These are phyloP conservation scores for Callocephalon fimbriatum DNA, from an alignment of 2,113 vertebrate genomes.

Conservation along the genomic window DNA sequence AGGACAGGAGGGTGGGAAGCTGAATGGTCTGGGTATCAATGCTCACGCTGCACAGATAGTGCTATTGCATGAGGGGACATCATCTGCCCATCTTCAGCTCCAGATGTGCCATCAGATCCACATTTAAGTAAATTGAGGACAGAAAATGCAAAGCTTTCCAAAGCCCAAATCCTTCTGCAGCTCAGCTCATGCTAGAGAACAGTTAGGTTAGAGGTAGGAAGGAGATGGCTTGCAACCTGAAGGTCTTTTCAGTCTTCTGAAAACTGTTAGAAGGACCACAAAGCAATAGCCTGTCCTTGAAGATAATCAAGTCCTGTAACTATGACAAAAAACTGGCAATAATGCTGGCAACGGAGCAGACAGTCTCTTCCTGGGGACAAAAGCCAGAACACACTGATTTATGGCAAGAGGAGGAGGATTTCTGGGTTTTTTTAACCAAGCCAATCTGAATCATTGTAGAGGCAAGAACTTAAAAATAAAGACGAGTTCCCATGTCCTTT, in stretches of 20 bases:
- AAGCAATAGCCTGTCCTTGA: not conserved
- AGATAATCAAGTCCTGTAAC: not conserved
- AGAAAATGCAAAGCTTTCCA: not conserved
- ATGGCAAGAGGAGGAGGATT: not conserved
- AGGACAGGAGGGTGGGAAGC: fast-evolving
- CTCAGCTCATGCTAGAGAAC: fast-evolving
- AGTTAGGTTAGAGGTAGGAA: not conserved
- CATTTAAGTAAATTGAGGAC: not conserved
- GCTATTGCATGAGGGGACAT: fast-evolving
- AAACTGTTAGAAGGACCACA: not conserved
- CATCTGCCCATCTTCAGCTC: not conserved
- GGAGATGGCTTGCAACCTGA: not conserved
- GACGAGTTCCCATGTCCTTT: not conserved
- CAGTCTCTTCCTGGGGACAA: not conserved
- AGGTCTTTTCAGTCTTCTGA: not conserved
- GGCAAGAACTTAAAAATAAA: not conserved
- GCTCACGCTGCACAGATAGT: fast-evolving
- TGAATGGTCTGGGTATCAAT: fast-evolving
- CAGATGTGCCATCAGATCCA: not conserved
- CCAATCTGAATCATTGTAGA: not conserved
- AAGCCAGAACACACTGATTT: slow-evolving; percentile 21
- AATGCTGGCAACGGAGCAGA: not conserved
- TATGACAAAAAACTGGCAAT: not conserved
- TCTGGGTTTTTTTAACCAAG: not conserved
- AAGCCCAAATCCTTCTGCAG: not conserved